A percentile compares a stretch with the other conserved stretches of the same genome.
phyloP scores from a whole-genome alignment of 2,797 vertebrate genomes.

The Oreortyx pictus region DNA sequence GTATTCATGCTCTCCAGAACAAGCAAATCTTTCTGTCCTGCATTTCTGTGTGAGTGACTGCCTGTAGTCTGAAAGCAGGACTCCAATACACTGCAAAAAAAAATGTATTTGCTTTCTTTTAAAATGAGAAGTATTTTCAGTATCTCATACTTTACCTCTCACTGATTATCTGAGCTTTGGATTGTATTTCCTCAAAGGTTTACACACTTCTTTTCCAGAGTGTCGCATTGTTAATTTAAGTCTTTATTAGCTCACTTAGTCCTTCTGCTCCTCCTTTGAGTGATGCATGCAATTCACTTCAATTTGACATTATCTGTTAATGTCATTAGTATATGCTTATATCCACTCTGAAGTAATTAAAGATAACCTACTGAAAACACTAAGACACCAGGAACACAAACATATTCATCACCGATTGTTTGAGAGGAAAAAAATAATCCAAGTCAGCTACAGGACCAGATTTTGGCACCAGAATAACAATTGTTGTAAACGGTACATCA shows the following conservation, averaged over 20 bases:
- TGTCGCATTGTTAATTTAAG: not conserved
- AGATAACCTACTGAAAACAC: constrained; percentile 12
- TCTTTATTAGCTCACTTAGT: not conserved
- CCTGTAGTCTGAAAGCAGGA: not conserved
- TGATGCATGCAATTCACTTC: not conserved
- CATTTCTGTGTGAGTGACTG: not conserved
- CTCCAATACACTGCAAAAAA: not conserved
- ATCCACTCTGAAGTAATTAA: constrained; percentile 10
- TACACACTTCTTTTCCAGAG: not conserved
- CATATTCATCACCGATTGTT: not conserved
- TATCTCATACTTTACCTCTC: not conserved
- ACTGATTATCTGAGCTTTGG: not conserved
- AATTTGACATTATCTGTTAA: constrained; percentile 4
- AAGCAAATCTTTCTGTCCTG: not conserved
- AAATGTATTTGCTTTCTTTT: not conserved
- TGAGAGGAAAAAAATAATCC: not conserved
- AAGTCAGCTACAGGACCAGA: not conserved
- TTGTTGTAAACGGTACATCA: not conserved
- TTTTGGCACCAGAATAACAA: not conserved
- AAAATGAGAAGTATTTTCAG: not conserved
- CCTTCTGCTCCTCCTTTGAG: not conserved
- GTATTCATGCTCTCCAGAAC: not conserved
- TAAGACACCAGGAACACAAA: not conserved
- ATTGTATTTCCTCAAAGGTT: not conserved
- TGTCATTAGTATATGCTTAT: not conserved